These are phyloP conservation scores for Palythoa grandiflora DNA, from an alignment of 92 coral and sea anemone species.

Conservation along the genomic window DNA sequence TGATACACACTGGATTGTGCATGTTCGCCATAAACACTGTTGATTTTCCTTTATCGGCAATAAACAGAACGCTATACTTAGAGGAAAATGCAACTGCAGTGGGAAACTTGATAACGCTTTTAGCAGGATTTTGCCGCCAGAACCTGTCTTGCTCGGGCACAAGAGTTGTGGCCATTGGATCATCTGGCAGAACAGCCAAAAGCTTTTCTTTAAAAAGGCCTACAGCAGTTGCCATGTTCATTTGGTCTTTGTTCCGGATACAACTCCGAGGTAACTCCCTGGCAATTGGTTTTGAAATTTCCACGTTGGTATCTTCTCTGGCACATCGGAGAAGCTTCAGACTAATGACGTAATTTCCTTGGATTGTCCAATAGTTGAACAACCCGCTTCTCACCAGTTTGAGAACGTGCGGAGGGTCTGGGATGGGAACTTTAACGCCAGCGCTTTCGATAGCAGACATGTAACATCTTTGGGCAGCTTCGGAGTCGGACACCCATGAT, in stretches of 20 bases:
- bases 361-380: neutral
- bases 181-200: too few relatives aligned
- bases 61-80: too few relatives aligned
- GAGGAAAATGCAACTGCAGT: too few relatives aligned
- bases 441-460: neutral
- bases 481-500: neutral
- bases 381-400: neutral
- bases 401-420: neutral
- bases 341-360: neutral
- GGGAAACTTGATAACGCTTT: too few relatives aligned
- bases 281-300: conserved; percentile 62
- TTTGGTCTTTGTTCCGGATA: conserved; percentile 62
- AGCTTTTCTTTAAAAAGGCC: conserved; percentile 21
- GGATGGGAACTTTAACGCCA: neutral
- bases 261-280: conserved; percentile 56
- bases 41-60: too few relatives aligned
- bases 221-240: conserved; percentile 67
- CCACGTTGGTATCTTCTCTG: conserved; percentile 51
- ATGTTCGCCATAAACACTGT: too few relatives aligned
- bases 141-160: too few relatives aligned
- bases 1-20: too few relatives aligned
- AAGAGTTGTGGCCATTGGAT: too few relatives aligned
- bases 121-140: too few relatives aligned
- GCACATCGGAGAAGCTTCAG: conserved; percentile 45
- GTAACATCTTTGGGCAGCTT: neutral